A percentile compares a stretch with the other conserved stretches of the same genome.
Evolutionary conservation across 1,140 invertebrate genomes (phyloP).

Genomic region (Acromyrmex charruanus): DNA sequence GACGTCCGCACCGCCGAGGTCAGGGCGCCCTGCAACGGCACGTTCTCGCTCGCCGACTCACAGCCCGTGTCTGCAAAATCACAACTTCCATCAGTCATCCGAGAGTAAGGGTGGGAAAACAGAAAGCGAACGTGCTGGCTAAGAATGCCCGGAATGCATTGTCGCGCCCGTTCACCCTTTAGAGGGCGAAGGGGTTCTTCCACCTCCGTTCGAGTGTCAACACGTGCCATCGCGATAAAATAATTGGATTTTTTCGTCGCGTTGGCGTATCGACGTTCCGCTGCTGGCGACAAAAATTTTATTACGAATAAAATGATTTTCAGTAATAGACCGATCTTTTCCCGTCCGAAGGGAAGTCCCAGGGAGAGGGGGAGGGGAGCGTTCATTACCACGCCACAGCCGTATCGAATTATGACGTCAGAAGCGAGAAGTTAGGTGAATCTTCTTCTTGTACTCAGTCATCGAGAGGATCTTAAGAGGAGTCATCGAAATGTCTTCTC

Average conservation of each 20-base stretch:
- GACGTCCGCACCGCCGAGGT: slow-evolving; percentile 83
- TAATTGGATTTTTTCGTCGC: slow-evolving; percentile 13
- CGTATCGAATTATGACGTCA: slow-evolving; percentile 30
- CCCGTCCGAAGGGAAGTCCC: neutral
- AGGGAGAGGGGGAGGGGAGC: neutral
- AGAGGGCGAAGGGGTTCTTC: no score
- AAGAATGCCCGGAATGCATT: neutral
- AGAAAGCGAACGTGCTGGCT: neutral
- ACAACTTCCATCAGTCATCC: neutral
- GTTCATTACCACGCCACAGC: neutral
- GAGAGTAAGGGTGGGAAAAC: neutral
- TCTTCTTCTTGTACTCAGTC: no score
- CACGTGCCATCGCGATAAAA: slow-evolving; percentile 9
- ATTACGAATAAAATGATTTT: slow-evolving; percentile 27
- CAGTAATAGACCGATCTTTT: neutral
- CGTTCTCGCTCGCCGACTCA: slow-evolving; percentile 81
- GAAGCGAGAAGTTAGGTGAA: neutral
- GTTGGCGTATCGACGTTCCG: neutral
- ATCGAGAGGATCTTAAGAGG: neutral
- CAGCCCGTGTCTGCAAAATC: slow-evolving; percentile 82
- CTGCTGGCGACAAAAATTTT: neutral
- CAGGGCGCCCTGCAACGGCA: slow-evolving; percentile 82
- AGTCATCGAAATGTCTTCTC: no score
- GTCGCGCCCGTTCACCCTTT: neutral
- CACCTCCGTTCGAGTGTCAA: neutral